Base-by-base conservation (phyloP, 2,113 vertebrate species). In the Caranx melampygus region DNA sequence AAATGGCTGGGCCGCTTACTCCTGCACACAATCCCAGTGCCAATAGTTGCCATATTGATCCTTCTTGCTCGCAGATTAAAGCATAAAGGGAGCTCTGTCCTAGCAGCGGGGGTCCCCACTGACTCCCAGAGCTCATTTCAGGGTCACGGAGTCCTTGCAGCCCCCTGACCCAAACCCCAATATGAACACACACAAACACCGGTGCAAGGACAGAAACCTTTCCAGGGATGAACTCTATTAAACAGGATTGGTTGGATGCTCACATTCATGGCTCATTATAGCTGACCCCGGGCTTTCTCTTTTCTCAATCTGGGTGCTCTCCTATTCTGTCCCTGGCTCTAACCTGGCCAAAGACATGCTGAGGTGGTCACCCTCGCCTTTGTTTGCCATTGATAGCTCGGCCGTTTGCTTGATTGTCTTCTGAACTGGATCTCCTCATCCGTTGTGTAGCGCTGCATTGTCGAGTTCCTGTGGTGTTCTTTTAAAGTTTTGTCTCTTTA, bases 51-150 rank as follows among this genome's bases (percentile, higher is more conserved):
- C 97, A 96, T 97, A 98, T 98, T 97, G 97, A 95, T 97, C 94
- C 94, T 92, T 94, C 95, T 95, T 95, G 95, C 95, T 95, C 93
- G 96, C 95, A 97, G 96, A 97, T 98, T 98, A 96, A 96, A 96
- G 95, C 93, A 95, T 95, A 97, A 97, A 97, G 91, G 91, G 85
- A 90, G 79, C 90, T 91, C 95, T 94, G 89, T 96, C 93, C 90
- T 94, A 92, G 89, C 96, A 94, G 96, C 93, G 89, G 96, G 96
- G 94, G 91, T 91, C 93, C 94, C 84, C 66, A 45, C 94, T 93
- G 93, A 91, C 96, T 96, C 96, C 95, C 93, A 88, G 93, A 89
- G 94, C 93, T 96, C 95, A 91, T 95, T 97, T 95, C 92, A 94
- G 94, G 97, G 97, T 99, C 97, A 98, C 88, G 88, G 96, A 96